Percentiles rank a stretch among this genome's conserved stretches.
These are phyloP conservation scores for Sclerodermus sp. DNA, from an alignment of 2,888 invertebrate species.

Conservation along the genomic window DNA sequence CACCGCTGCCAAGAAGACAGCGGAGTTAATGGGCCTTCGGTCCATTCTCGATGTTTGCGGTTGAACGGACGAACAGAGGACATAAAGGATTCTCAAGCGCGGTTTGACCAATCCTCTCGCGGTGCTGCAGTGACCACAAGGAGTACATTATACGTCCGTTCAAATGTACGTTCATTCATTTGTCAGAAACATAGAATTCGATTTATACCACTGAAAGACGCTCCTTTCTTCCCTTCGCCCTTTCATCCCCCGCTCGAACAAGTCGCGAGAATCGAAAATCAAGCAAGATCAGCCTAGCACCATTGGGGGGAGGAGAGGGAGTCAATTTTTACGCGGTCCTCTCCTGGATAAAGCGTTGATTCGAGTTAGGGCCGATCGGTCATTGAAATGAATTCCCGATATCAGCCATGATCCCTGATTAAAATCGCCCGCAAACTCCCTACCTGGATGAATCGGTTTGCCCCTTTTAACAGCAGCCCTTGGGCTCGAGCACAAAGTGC, in stretches of 20 bases:
- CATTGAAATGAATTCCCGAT: too few species aligned
- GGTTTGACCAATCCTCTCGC: conserved; percentile 36
- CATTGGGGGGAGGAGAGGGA: too few species aligned
- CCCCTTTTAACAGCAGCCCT: conserved; percentile 44
- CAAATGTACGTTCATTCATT: conserved; percentile 4
- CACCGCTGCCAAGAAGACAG: not conserved
- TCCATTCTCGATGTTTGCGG: conserved; percentile 34
- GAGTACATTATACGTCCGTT: conserved; percentile 16
- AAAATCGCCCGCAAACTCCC: conserved; percentile 40
- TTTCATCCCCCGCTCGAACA: too few species aligned
- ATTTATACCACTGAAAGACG: too few species aligned
- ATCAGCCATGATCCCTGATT: conserved; percentile 21
- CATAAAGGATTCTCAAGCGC: conserved; percentile 35
- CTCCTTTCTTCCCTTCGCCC: too few species aligned
- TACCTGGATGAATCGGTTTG: conserved; percentile 35
- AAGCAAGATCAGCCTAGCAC: too few species aligned
- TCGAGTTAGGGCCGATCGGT: too few species aligned
- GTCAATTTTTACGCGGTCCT: too few species aligned
- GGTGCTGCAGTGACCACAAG: conserved; percentile 42
- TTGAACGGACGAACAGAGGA: conserved; percentile 29
- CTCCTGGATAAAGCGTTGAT: too few species aligned
- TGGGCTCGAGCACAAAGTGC: conserved; percentile 52
- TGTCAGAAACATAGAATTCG: not conserved
- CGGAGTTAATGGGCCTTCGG: conserved; percentile 26
- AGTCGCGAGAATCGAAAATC: too few species aligned